Conservation (phyloP, 2,113 vertebrate species). For the Girardinichthys multiradiatus region DNA sequence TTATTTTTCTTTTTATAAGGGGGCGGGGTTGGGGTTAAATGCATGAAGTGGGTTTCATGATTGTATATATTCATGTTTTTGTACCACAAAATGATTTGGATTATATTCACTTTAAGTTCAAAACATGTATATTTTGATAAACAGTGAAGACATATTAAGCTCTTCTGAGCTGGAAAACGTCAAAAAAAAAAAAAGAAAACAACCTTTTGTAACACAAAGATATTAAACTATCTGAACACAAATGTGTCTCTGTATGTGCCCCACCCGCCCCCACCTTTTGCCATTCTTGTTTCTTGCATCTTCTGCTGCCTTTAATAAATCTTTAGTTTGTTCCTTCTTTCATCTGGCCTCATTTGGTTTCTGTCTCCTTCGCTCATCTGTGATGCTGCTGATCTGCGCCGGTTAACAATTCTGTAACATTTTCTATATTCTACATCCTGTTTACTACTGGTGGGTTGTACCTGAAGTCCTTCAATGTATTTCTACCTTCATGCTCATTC, state of each 20-base stretch:
- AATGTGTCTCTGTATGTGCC: constrained; percentile 69
- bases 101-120: constrained; percentile 75
- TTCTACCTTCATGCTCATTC: constrained; percentile 64
- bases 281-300: constrained; percentile 64
- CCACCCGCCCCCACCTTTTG: constrained; percentile 26
- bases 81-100: constrained; percentile 80
- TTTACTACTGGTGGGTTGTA: constrained; percentile 50
- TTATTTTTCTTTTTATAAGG: constrained; percentile 69
- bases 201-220: constrained; percentile 78
- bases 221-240: constrained; percentile 80
- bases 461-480: constrained; percentile 22
- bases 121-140: constrained; percentile 83
- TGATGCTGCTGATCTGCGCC: constrained; percentile 42
- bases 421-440: constrained; percentile 62
- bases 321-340: constrained; percentile 79
- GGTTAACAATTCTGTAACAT: constrained; percentile 68
- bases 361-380: constrained; percentile 58
- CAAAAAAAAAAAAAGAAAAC: constrained; percentile 32
- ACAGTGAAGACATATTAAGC: constrained; percentile 70
- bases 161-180: constrained; percentile 67
- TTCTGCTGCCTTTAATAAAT: constrained; percentile 82
- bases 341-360: constrained; percentile 75
- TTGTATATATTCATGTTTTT: constrained; percentile 83
- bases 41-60: constrained; percentile 67
- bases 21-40: constrained; percentile 60